Evolutionary conservation across 2,888 invertebrate genomes (phyloP).

Genomic region (Eristalis arbustorum): DNA sequence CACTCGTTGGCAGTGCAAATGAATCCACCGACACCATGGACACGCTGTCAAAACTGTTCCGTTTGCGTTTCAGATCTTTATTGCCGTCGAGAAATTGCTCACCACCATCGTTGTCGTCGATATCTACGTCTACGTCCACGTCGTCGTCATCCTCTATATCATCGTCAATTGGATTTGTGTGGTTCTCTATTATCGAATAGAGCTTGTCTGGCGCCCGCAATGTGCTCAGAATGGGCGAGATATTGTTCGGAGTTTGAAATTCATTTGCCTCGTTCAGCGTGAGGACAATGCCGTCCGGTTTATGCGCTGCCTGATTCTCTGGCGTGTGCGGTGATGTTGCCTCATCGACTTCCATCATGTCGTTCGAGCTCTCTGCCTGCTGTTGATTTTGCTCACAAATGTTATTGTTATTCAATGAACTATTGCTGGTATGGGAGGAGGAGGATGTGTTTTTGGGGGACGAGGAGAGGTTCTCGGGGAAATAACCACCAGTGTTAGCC

Average conservation of each 20-base stretch:
- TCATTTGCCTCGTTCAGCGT: slow-evolving; percentile 70
- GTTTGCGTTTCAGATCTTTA: slow-evolving; percentile 77
- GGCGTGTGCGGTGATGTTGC: slow-evolving; percentile 62
- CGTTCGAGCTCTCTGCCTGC: slow-evolving; percentile 49
- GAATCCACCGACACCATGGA: slow-evolving; percentile 79
- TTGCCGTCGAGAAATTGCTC: slow-evolving; percentile 77
- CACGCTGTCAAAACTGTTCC: slow-evolving; percentile 78
- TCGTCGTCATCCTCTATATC: slow-evolving; percentile 72
- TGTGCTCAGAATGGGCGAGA: slow-evolving; percentile 77
- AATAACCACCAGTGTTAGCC: slow-evolving; percentile 80
- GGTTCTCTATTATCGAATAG: slow-evolving; percentile 73
- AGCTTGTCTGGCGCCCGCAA: slow-evolving; percentile 30
- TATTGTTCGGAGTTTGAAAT: slow-evolving; percentile 74
- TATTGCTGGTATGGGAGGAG: slow-evolving; percentile 67
- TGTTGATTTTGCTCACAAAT: slow-evolving; percentile 49
- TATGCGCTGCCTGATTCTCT: slow-evolving; percentile 42
- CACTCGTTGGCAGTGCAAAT: slow-evolving; percentile 74
- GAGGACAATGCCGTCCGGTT: slow-evolving; percentile 71
- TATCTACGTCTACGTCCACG: slow-evolving; percentile 67
- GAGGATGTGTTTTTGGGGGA: slow-evolving; percentile 66
- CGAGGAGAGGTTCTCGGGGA: slow-evolving; percentile 76
- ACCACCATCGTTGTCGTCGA: slow-evolving; percentile 77
- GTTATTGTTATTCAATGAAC: slow-evolving; percentile 72
- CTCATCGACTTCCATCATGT: slow-evolving; percentile 72
- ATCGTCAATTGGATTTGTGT: slow-evolving; percentile 52